These are phyloP conservation scores for Catagonus wagneri DNA, from an alignment of 2,113 vertebrate species.

Conservation along the genomic window DNA sequence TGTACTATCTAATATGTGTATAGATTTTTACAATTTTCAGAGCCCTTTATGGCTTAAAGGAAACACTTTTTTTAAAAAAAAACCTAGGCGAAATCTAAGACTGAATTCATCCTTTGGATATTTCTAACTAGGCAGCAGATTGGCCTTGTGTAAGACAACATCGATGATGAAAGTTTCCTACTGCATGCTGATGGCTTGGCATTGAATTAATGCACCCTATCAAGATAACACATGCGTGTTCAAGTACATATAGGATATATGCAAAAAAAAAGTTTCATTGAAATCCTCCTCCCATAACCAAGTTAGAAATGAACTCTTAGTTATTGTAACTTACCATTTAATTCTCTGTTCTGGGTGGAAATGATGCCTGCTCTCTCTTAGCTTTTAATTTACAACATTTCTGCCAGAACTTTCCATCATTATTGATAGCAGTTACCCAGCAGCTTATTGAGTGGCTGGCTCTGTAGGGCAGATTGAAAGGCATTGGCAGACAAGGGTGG, in stretches of 20 bases:
- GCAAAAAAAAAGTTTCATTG: constrained; percentile 1
- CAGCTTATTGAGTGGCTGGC: constrained; percentile 13
- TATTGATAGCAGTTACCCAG: constrained; percentile 63
- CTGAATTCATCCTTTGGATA: neutral
- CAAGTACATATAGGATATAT: neutral
- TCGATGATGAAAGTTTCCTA: neutral
- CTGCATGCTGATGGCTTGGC: neutral
- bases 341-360: constrained; percentile 4
- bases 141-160: neutral
- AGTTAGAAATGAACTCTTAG: constrained; percentile 22
- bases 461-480: constrained; percentile 40
- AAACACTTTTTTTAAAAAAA: constrained; percentile 29
- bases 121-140: constrained; percentile 32
- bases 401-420: constrained; percentile 29
- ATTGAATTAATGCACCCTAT: neutral
- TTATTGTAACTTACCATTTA: neutral
- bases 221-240: neutral
- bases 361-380: neutral
- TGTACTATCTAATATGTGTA: neutral
- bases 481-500: neutral
- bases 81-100: neutral
- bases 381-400: constrained; percentile 52
- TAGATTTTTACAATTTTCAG: neutral
- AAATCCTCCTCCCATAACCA: neutral
- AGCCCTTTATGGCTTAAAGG: neutral